A percentile compares a stretch with the other conserved stretches of the same genome.
These are phyloP conservation scores for Lipotes vexillifer DNA, from an alignment of 2,113 vertebrate species.

Conservation along the genomic window DNA sequence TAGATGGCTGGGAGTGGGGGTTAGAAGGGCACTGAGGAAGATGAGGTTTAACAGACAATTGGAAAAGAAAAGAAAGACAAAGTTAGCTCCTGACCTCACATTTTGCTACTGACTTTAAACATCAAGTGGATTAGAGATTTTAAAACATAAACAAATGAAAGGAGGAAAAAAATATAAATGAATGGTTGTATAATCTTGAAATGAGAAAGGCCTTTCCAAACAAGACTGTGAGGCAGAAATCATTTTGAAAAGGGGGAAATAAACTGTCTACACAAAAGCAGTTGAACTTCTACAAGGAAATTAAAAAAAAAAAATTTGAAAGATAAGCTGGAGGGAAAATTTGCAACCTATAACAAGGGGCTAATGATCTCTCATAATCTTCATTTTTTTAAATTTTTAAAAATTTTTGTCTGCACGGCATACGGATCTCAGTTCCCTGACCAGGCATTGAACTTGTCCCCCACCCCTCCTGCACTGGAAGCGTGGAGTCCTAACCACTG, in stretches of 20 bases:
- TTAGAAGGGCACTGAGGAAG: too few species aligned
- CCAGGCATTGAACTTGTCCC: background rate
- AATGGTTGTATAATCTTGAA: background rate
- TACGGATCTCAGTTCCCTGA: background rate
- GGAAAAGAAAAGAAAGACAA: background rate
- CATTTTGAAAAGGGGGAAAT: background rate
- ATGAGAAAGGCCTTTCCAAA: conserved; percentile 18
- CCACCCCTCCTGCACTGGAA: background rate
- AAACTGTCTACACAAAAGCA: background rate
- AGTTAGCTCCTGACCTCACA: background rate
- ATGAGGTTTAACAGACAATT: background rate
- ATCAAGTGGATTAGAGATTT: background rate
- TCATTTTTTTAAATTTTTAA: accelerated
- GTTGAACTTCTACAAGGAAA: background rate
- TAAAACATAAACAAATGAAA: background rate
- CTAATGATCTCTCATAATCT: background rate
- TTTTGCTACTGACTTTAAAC: background rate
- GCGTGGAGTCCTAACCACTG: background rate
- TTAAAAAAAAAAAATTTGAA: background rate
- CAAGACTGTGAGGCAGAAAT: background rate
- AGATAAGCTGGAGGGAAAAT: background rate
- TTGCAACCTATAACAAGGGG: background rate
- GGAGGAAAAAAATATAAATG: background rate
- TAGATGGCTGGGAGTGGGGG: background rate
- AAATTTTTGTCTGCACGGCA: background rate